Base-by-base conservation (phyloP, 2,888 invertebrate genomes). In the Pocota personata region DNA sequence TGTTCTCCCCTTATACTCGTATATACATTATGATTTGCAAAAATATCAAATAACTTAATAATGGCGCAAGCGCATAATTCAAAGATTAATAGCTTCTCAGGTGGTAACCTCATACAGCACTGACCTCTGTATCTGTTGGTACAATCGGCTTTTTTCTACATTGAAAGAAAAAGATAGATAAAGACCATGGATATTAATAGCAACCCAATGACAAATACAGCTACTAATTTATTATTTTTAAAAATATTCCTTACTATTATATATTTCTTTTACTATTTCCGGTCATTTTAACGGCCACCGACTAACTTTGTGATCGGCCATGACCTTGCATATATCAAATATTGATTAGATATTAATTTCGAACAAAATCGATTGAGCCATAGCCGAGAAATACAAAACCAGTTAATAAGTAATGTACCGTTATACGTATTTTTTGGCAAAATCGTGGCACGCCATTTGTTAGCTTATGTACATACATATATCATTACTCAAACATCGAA, bases 41-140 rank as follows among this genome's bases (percentile, higher is more conserved):
- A 27, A 30, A 21, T 8, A 27, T 12, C 5, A 40, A n/a, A n/a
- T 24, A 40, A n/a, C n/a, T n/a, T n/a, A 6, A 7, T 7, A 46
- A 16, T n/a, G 12, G 12, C 2, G 1, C 30, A 64, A n/a, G 3
- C 12, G 14, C 21, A 24, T 37, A 66, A 66, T 50, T 50, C 32
- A 37, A 16, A 50, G 66, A 50, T 50, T 21, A 50, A 66, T 52
- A 24, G 37, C 66, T 66, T 52, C n/a, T 52, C 24, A 24, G 19
- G 12, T 10, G 35, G 14, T 14, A 24, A 24, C 48, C 37, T 14
- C 50, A 50, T 0, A 16, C 32, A 14, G 35, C 24, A 50, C 3
- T 52, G 50, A 66, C 66, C 50, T 37, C 21, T 52, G 30, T 32
- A 19, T 64, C 46, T 32, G n/a, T 19, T 64, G 10, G 24, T 21